A percentile compares a stretch with the other conserved stretches of the same genome.
These are phyloP conservation scores for Trematocara marginatum DNA, from an alignment of 2,113 vertebrate genomes.

Conservation along the genomic window DNA sequence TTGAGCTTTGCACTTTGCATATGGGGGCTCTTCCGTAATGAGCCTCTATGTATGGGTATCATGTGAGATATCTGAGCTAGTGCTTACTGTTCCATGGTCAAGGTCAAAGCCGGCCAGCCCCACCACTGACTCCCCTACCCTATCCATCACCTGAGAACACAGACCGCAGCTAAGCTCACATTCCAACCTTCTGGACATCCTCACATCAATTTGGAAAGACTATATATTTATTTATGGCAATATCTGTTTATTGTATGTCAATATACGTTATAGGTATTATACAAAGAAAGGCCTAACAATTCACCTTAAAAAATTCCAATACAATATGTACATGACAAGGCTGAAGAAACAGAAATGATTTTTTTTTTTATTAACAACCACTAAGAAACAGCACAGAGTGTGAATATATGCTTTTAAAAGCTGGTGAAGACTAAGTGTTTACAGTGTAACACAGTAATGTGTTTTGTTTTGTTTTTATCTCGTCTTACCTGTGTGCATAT, in stretches of 20 bases:
- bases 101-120: conserved; percentile 69
- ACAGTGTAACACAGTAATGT: conserved; percentile 17
- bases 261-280: neutral
- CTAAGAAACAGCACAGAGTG: neutral
- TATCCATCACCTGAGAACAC: conserved; percentile 67
- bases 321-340: neutral
- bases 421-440: conserved; percentile 15
- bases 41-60: conserved; percentile 74
- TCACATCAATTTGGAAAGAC: conserved; percentile 50
- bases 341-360: neutral
- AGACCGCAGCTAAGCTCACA: conserved; percentile 60
- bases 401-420: conserved; percentile 20
- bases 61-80: conserved; percentile 77
- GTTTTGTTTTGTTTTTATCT: neutral
- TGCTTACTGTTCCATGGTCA: conserved; percentile 69
- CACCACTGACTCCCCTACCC: conserved; percentile 53
- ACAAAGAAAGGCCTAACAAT: neutral
- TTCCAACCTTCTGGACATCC: conserved; percentile 57
- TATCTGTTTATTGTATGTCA: conserved; percentile 31
- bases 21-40: conserved; percentile 75
- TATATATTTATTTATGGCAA: conserved; percentile 12
- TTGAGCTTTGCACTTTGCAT: conserved; percentile 72
- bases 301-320: neutral
- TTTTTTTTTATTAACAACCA: neutral
- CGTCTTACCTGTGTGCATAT: neutral